Base-by-base conservation (phyloP, 2,797 vertebrate species). In the Denticeps clupeoides region DNA sequence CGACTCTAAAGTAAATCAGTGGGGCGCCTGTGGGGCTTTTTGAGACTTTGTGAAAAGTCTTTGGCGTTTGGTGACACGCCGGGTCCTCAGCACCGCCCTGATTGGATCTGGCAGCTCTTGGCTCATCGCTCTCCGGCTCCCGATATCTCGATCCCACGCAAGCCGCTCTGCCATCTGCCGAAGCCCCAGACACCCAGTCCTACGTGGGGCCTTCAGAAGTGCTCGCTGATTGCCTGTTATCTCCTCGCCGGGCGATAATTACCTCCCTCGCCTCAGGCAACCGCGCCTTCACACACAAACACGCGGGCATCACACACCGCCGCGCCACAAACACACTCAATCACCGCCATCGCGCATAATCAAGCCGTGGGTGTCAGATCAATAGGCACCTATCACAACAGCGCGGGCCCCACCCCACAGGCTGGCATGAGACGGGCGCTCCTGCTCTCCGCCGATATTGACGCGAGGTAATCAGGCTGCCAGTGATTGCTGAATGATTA, bases 171-270 rank as follows among this genome's bases (percentile, higher is more conserved):
- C 41, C 26, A 12, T 31, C 41, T 42, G 23, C 38, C 12, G 7
- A 19, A 32, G 19, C 1, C 32, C 32, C 47, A 4, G 10, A 21
- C 15, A 18, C 41, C 32, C 41, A 4, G 32, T 24, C 32, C 33
- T 29, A 26, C 7, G 32, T 12, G 11, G 19, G 27, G 43, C 23
- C n/a, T 5, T 37, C 53, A 5, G 27, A 49, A 21, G 25, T 24
- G 9, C 49, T 13, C 38, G 51, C 51, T 51, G 55, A 58, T 58
- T 27, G 44, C 23, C 55, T 33, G 44, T 57, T 51, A 57, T 57
- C 55, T 51, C 49, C 45, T 15, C 18, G 22, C 44, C 27, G 28
- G 44, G 49, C n/a, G 44, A 58, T 58, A 58, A 58, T 58, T 58
- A 45, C 10, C 49, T 27, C 16, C 33, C 29, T 24, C 48, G 44